A percentile compares a stretch with the other conserved stretches of the same genome.
Evolutionary conservation across 2,888 invertebrate genomes (phyloP).

Genomic region (Andrena fulva): DNA sequence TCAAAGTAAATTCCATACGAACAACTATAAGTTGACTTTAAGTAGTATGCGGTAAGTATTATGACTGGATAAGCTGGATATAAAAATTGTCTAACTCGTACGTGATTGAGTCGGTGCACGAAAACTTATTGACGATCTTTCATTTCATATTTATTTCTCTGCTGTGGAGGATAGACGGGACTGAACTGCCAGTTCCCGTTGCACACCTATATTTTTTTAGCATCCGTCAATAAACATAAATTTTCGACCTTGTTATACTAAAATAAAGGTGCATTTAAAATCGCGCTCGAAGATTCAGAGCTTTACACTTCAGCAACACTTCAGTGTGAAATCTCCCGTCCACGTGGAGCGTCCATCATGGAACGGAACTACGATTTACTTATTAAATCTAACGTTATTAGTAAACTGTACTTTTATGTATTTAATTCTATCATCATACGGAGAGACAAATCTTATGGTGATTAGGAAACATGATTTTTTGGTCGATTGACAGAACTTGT

Average conservation of each 20-base stretch:
- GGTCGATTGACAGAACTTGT: neutral
- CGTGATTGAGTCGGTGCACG: neutral
- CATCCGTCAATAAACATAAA: constrained; percentile 35
- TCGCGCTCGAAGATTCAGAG: neutral
- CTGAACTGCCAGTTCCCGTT: neutral
- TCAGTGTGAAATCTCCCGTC: neutral
- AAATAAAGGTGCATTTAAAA: constrained; percentile 25
- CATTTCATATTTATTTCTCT: constrained; percentile 14
- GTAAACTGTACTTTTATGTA: neutral
- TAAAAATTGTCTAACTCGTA: neutral
- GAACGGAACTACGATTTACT: neutral
- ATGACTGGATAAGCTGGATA: neutral
- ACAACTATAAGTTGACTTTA: neutral
- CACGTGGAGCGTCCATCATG: neutral
- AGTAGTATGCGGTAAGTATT: neutral
- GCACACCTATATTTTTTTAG: neutral
- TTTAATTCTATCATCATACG: neutral
- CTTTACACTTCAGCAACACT: neutral
- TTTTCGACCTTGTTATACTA: neutral
- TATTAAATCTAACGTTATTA: neutral
- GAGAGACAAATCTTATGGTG: neutral
- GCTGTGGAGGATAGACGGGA: neutral
- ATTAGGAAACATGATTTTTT: neutral
- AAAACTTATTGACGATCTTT: neutral
- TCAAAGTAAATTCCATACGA: neutral